Conservation (phyloP, 64 coral and sea anemone genomes). For the Orbicella faveolata region DNA sequence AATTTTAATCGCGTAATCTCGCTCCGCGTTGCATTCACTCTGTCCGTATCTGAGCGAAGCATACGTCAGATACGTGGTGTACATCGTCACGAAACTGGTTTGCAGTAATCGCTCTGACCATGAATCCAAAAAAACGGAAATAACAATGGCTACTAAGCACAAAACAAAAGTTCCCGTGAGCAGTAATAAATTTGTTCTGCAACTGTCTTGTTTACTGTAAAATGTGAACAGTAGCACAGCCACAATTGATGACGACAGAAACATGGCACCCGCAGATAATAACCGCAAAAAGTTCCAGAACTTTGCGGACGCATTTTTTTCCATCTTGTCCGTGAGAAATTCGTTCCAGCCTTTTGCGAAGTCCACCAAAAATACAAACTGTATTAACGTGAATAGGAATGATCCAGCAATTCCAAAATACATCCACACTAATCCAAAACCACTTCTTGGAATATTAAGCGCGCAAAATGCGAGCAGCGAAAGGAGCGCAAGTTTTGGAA, state of each 20-base stretch:
- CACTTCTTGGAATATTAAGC: conserved; percentile 46
- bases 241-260: conserved; percentile 3
- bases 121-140: conserved; percentile 43
- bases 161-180: conserved; percentile 51
- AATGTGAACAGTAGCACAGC: conserved; percentile 40
- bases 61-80: conserved; percentile 64
- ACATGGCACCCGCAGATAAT: conserved; percentile 6
- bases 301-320: background rate
- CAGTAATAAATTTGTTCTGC: conserved; percentile 51
- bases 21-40: conserved; percentile 15
- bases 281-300: conserved; percentile 22
- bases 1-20: conserved; percentile 28
- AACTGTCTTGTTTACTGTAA: conserved; percentile 58
- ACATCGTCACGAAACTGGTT: conserved; percentile 51
- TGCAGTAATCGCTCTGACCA: conserved; percentile 20
- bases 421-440: conserved; percentile 66
- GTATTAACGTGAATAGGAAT: conserved; percentile 59
- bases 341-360: conserved; percentile 51
- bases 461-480: conserved; percentile 45
- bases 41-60: conserved; percentile 48
- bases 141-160: conserved; percentile 35
- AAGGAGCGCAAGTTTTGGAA: conserved; percentile 58
- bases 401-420: conserved; percentile 61
- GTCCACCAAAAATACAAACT: conserved; percentile 73
- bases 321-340: conserved; percentile 28